phyloP scores from a whole-genome alignment of 2,888 invertebrate species.

The Orthosia gracilis region DNA sequence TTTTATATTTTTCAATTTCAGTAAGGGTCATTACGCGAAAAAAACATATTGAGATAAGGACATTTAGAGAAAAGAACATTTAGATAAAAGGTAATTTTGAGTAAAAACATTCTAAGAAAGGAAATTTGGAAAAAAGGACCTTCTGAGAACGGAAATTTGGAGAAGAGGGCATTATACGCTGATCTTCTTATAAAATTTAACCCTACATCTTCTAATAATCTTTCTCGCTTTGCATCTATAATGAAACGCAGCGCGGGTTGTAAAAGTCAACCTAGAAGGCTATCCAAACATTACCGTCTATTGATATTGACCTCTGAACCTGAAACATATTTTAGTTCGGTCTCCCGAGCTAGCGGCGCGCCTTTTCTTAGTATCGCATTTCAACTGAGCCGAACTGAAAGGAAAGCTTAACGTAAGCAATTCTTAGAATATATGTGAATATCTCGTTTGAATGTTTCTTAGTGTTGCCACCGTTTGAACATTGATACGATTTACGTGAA shows the following conservation, averaged over 20 bases:
- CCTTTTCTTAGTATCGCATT: slow-evolving; percentile 37
- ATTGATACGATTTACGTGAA: slow-evolving; percentile 5
- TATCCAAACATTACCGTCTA: slow-evolving; percentile 19
- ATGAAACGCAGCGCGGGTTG: background rate
- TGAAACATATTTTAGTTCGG: slow-evolving; percentile 15
- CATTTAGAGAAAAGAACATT: no score
- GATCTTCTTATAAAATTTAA: no score
- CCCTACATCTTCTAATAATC: background rate
- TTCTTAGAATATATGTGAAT: slow-evolving; percentile 22
- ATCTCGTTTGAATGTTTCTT: slow-evolving; percentile 10
- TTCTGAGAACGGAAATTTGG: no score
- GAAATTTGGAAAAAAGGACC: no score
- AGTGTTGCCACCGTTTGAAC: slow-evolving; percentile 2
- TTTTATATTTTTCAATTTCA: no score
- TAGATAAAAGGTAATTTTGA: no score
- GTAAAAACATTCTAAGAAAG: no score
- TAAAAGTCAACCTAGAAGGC: background rate
- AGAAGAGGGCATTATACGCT: no score
- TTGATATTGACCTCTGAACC: slow-evolving; percentile 21
- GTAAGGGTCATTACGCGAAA: no score
- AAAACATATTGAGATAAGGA: no score
- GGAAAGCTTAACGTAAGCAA: slow-evolving; percentile 21
- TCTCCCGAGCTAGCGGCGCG: background rate
- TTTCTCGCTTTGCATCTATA: background rate
- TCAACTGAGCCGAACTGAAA: slow-evolving; percentile 16